Percentiles rank a stretch among this genome's conserved stretches.
Evolutionary conservation across 2,888 invertebrate species (phyloP).

Genomic region (Zaprionus lineosus): DNA sequence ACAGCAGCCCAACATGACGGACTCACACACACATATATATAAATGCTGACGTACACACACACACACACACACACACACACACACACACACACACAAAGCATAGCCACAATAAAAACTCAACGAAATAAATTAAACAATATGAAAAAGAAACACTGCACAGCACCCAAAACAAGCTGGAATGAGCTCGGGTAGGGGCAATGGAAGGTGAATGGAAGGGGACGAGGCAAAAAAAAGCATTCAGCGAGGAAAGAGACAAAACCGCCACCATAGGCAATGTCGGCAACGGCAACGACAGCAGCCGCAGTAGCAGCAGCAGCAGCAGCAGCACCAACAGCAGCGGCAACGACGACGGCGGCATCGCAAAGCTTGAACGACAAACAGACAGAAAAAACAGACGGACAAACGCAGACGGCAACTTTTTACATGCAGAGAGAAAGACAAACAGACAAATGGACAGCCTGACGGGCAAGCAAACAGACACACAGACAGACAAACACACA

Average conservation of each 20-base stretch:
- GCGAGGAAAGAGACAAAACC: conserved; percentile 56
- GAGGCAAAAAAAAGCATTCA: conserved; percentile 39
- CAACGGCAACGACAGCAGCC: conserved; percentile 2
- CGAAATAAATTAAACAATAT: conserved; percentile 77
- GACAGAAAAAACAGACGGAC: conserved; percentile 23
- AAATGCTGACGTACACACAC: too few relatives aligned
- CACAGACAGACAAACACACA: conserved; percentile 37
- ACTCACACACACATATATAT: conserved; percentile 24
- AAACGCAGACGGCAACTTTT: conserved; percentile 45
- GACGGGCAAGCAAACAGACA: conserved; percentile 38
- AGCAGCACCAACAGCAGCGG: conserved; percentile 11
- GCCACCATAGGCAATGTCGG: conserved; percentile 40
- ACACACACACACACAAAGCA: conserved; percentile 15
- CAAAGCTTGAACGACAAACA: conserved; percentile 53
- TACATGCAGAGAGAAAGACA: conserved; percentile 39
- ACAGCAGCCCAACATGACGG: conserved; percentile 47
- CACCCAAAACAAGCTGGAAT: conserved; percentile 59
- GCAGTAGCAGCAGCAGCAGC: neutral
- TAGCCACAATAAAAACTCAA: conserved; percentile 72
- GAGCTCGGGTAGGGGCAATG: neutral
- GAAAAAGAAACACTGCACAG: conserved; percentile 70
- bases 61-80: conserved; percentile 13
- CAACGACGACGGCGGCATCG: conserved; percentile 22
- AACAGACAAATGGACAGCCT: conserved; percentile 37
- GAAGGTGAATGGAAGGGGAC: neutral